These are phyloP conservation scores for Sceliomorpha sp. DNA, from an alignment of 2,888 invertebrate genomes.

Conservation along the genomic window DNA sequence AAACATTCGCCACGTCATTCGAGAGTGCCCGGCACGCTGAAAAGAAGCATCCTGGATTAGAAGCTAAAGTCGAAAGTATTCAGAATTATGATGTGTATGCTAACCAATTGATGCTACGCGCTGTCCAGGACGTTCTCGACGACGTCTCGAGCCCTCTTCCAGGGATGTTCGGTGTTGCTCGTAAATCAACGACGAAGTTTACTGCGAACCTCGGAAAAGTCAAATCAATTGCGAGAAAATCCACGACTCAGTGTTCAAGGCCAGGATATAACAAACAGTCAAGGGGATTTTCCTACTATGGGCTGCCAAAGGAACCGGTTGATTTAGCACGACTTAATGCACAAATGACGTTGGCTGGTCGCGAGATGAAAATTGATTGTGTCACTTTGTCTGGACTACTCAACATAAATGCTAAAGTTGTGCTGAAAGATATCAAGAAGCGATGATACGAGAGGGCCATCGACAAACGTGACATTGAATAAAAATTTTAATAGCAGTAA, in stretches of 20 bases:
- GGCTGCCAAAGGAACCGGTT: slow-evolving; percentile 77
- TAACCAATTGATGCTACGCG: slow-evolving; percentile 61
- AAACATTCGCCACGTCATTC: slow-evolving; percentile 68
- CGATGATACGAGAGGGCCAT: too few relatives aligned
- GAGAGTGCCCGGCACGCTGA: slow-evolving; percentile 70
- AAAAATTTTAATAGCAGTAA: too few relatives aligned
- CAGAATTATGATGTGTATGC: slow-evolving; percentile 58
- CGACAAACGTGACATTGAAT: too few relatives aligned
- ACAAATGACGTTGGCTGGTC: slow-evolving; percentile 82
- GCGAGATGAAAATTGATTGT: slow-evolving; percentile 81
- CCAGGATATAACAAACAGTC: slow-evolving; percentile 57
- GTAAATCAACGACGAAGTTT: slow-evolving; percentile 80
- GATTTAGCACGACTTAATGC: slow-evolving; percentile 81
- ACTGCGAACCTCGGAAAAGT: slow-evolving; percentile 53
- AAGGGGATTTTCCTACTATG: slow-evolving; percentile 81
- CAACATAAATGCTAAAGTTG: slow-evolving; percentile 81
- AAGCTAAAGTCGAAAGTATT: slow-evolving; percentile 66
- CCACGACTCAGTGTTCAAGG: slow-evolving; percentile 80
- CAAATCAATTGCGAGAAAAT: slow-evolving; percentile 80
- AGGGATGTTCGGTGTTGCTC: slow-evolving; percentile 69
- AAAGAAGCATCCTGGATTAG: slow-evolving; percentile 68
- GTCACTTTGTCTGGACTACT: slow-evolving; percentile 82
- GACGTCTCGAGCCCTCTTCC: slow-evolving; percentile 3
- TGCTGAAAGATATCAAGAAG: slow-evolving; percentile 77
- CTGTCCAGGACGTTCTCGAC: slow-evolving; percentile 17